A percentile compares a stretch with the other conserved stretches of the same genome.
phyloP scores from a whole-genome alignment of 2,113 vertebrate genomes.

The Perccottus glenii region DNA sequence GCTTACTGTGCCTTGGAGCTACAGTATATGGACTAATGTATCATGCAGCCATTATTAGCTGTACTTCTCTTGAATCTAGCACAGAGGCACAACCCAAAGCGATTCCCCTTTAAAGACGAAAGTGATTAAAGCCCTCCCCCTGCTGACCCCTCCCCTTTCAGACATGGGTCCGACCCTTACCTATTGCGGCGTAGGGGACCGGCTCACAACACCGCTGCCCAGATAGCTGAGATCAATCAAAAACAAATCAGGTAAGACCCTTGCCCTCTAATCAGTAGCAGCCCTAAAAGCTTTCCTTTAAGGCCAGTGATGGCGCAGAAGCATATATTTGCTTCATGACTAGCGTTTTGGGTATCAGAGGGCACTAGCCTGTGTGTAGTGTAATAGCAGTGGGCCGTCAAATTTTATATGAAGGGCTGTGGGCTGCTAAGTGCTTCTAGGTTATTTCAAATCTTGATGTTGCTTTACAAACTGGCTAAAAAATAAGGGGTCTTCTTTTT shows the following conservation, averaged over 20 bases:
- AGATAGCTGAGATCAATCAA: conserved; percentile 99
- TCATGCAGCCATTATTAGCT: conserved; percentile 61
- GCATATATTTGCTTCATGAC: conserved; percentile 43
- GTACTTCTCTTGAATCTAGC: conserved; percentile 76
- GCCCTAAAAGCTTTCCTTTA: conserved; percentile 64
- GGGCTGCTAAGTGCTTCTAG: neutral
- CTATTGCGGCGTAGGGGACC: conserved; percentile 99
- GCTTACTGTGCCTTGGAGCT: conserved; percentile 55
- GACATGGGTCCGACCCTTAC: conserved; percentile 99
- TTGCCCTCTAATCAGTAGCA: conserved; percentile 74
- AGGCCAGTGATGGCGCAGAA: conserved; percentile 57
- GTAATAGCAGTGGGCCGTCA: conserved; percentile 7
- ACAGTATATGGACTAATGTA: conserved; percentile 61
- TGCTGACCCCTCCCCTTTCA: conserved; percentile 91
- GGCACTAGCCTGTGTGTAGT: conserved; percentile 45
- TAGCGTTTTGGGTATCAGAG: conserved; percentile 53
- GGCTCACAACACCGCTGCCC: conserved; percentile 99
- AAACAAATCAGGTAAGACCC: conserved; percentile 99
- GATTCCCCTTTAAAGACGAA: conserved; percentile 97
- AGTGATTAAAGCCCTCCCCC: conserved; percentile 94
- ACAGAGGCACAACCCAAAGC: conserved; percentile 79
- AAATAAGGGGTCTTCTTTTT: neutral
- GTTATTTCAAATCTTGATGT: neutral
- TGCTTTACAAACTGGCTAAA: neutral
- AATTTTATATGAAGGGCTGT: neutral